Evolutionary conservation across 2,797 vertebrate species (phyloP).

Genomic region (Rhincodon typus): DNA sequence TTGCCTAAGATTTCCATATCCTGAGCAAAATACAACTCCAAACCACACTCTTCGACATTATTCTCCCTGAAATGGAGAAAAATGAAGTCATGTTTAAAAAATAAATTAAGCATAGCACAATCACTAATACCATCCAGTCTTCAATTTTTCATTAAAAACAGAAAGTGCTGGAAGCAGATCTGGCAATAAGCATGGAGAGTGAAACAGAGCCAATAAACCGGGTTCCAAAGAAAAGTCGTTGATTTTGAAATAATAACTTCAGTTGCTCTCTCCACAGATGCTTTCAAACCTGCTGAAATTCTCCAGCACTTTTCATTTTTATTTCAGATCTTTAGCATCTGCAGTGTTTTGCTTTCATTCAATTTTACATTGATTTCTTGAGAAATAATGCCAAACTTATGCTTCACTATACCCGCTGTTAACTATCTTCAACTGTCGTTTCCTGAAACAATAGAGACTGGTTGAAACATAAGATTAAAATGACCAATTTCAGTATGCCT

Average conservation of each 20-base stretch:
- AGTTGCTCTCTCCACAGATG: no score
- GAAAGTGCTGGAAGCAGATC: no score
- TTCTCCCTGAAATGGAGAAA: conserved; percentile 67
- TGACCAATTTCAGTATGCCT: not conserved
- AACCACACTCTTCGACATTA: conserved; percentile 83
- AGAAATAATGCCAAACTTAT: not conserved
- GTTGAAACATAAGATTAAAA: not conserved
- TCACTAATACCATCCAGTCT: not conserved
- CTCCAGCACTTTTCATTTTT: no score
- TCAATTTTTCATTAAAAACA: no score
- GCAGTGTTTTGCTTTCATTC: no score
- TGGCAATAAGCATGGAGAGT: not conserved
- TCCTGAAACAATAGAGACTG: not conserved
- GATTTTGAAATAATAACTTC: no score
- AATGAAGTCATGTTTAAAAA: not conserved
- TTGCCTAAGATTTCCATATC: conserved; percentile 98
- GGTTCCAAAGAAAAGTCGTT: no score
- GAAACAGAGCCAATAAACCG: no score
- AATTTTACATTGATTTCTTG: not conserved
- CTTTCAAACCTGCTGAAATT: no score
- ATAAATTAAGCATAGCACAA: not conserved
- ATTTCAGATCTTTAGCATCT: no score
- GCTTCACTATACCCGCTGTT: not conserved
- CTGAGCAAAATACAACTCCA: conserved; percentile 94
- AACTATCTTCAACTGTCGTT: not conserved